A percentile compares a stretch with the other conserved stretches of the same genome.
phyloP scores from a whole-genome alignment of 2,797 vertebrate genomes.

The Argentina silus region DNA sequence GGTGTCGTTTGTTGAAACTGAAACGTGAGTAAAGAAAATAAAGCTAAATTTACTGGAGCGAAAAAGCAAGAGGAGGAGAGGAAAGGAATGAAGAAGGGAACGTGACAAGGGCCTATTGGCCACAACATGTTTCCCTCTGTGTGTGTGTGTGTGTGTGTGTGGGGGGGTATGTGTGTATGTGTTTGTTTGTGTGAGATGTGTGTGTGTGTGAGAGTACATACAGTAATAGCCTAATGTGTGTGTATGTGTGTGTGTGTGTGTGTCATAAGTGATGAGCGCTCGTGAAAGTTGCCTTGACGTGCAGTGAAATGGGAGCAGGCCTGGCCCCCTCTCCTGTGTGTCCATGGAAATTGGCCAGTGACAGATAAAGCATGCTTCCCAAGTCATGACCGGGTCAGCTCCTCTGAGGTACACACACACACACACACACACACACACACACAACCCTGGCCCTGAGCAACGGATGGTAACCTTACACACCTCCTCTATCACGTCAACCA shows the following conservation, averaged over 20 bases:
- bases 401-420: slow-evolving; percentile 23
- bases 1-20: background rate
- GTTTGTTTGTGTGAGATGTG: slow-evolving; percentile 15
- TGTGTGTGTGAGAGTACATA: background rate
- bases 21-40: background rate
- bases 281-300: slow-evolving; percentile 51
- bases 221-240: background rate
- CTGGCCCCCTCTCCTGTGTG: background rate
- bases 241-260: background rate
- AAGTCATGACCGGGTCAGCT: slow-evolving; percentile 49
- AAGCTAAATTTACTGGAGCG: background rate
- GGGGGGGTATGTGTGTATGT: slow-evolving; percentile 17
- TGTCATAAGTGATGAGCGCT: slow-evolving; percentile 47
- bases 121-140: slow-evolving; percentile 32
- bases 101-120: slow-evolving; percentile 30
- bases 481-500: background rate
- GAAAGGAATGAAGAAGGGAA: background rate
- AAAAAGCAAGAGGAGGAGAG: background rate
- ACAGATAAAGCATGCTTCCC: slow-evolving; percentile 44
- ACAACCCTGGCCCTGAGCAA: background rate
- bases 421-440: background rate
- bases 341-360: slow-evolving; percentile 53
- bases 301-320: slow-evolving; percentile 53
- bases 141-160: slow-evolving; percentile 17
- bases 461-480: background rate